Evolutionary conservation across 1,140 invertebrate species (phyloP), one percentile per base, ranked within the genome.

Genomic region (Neodiprion fabricii): DNA sequence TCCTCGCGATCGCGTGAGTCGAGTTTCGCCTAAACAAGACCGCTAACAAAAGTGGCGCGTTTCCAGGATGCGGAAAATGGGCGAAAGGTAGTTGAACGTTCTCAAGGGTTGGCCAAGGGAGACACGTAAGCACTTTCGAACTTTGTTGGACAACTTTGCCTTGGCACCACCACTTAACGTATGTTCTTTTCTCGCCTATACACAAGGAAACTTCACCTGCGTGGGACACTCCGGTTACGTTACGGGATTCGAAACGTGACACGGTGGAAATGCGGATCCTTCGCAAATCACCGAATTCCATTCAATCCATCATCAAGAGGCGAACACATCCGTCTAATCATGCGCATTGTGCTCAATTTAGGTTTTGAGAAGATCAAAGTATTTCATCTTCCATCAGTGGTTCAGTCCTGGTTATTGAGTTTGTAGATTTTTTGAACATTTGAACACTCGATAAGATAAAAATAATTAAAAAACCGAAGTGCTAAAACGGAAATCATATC

Each of bases 41-140:
- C 53, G 53, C 53, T 12, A 61, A 61, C 53, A 61, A 17, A 61
- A 61, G 53, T 61, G 53, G 53, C 53, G 11, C 28, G 28, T 40
- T 40, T 40, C 28, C 28, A 40, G 28, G 28, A 40, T 5, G 28
- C 53, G n/a, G 53, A 17, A 61, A 7, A 61, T 61, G 11, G 11
- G 7, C 53, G 53, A 61, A 61, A 40, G 28, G 28, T 61, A 61
- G 53, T 61, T 14, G 11, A 61, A 61, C 53, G n/a, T 61, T 8
- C 53, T 61, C 5, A 17, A 17, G 53, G 53, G 53, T 17, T 17
- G n/a, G 53, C 53, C 53, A 61, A 61, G 53, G 53, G 53, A 40
- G 53, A 61, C 53, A 61, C 53, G 28, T 40, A 61, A 61, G n/a
- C 53, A 61, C 53, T 61, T 61, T 61, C 53, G 53, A 61, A 61